These are phyloP conservation scores for Agrilus planipennis DNA, from an alignment of 1,140 invertebrate species.

Conservation along the genomic window DNA sequence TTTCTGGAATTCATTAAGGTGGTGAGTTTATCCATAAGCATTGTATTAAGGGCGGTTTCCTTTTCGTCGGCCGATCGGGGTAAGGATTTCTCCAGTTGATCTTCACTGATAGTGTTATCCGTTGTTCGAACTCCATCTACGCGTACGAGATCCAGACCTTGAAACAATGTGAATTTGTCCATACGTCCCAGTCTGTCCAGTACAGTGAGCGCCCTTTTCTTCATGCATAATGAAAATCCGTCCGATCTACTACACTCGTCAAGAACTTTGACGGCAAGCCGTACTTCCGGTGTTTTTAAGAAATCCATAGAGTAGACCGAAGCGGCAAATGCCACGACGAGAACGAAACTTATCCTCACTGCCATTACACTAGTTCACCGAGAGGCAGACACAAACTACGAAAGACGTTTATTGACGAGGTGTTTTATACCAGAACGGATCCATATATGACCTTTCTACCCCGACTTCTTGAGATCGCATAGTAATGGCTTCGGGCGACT, in stretches of 20 bases:
- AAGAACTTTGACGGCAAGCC: constrained; percentile 44
- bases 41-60: constrained; percentile 50
- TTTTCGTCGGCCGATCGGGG: constrained; percentile 48
- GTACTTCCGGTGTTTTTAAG: constrained; percentile 37
- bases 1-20: constrained; percentile 60
- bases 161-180: constrained; percentile 50
- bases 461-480: constrained; percentile 19
- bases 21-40: constrained; percentile 57
- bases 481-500: too few species aligned
- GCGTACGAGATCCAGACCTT: too few species aligned
- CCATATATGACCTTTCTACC: constrained; percentile 24
- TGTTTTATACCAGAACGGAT: constrained; percentile 15
- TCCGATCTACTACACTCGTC: constrained; percentile 48
- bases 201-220: constrained; percentile 66
- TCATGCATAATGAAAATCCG: constrained; percentile 57
- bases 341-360: constrained; percentile 24
- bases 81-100: constrained; percentile 52
- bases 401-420: constrained; percentile 6
- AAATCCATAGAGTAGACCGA: constrained; percentile 20
- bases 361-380: constrained; percentile 14
- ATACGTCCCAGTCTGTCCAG: constrained; percentile 57
- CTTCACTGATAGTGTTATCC: constrained; percentile 37
- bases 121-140: constrained; percentile 7
- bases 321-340: constrained; percentile 22
- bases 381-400: constrained; percentile 8